These are phyloP conservation scores for Halcyon senegalensis DNA, from an alignment of 2,113 vertebrate genomes.

Conservation along the genomic window DNA sequence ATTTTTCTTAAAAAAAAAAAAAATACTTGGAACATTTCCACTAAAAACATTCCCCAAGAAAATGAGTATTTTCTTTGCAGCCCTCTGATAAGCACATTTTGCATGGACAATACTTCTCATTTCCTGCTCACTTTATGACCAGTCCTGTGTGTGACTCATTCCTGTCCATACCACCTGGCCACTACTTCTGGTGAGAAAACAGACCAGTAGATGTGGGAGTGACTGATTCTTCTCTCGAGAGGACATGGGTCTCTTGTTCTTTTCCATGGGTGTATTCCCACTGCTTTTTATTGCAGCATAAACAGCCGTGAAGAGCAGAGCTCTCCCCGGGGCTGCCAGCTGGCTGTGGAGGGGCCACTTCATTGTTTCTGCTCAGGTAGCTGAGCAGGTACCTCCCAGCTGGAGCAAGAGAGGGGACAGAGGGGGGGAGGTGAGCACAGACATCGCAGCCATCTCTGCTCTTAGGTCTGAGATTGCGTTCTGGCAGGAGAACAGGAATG, in stretches of 20 bases:
- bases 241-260: neutral
- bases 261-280: neutral
- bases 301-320: neutral
- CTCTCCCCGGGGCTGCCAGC: neutral
- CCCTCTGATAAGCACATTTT: conserved; percentile 57
- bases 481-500: conserved; percentile 15
- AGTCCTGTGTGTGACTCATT: neutral
- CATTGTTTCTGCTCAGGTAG: neutral
- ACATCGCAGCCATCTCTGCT: neutral
- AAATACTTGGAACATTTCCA: conserved; percentile 16
- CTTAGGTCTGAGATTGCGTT: neutral
- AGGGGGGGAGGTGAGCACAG: neutral
- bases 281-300: neutral
- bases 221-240: neutral
- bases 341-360: neutral
- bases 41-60: conserved; percentile 39
- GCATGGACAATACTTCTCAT: conserved; percentile 11
- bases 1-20: neutral
- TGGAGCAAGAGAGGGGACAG: neutral
- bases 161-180: neutral
- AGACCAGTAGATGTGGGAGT: neutral
- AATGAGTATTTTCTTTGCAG: neutral
- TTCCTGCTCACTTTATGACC: conserved; percentile 19
- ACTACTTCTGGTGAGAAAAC: neutral
- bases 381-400: neutral